Conservation (phyloP, 2,888 invertebrate species). For the Apodemia mormo region DNA sequence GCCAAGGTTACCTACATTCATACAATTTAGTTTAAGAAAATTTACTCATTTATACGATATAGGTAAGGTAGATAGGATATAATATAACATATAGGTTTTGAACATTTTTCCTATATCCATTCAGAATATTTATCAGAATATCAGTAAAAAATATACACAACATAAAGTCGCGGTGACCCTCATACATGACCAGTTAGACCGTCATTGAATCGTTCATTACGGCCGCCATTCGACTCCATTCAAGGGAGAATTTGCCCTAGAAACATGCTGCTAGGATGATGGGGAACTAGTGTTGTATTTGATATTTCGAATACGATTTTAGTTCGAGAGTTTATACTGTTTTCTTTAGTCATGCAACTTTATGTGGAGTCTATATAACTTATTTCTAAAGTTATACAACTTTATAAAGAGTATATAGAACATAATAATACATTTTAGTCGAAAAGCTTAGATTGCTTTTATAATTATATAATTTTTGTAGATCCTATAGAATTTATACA, state of each 20-base stretch:
- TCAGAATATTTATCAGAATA: background rate
- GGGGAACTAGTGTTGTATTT: background rate
- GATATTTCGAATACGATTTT: background rate
- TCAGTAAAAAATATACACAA: background rate
- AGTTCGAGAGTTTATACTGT: background rate
- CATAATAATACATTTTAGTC: no score
- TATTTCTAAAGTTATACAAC: no score
- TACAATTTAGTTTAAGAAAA: no score
- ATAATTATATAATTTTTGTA: no score
- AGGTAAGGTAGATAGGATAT: no score
- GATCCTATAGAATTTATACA: no score
- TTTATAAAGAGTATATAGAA: no score
- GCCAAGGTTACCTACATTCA: no score
- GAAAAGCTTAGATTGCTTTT: no score
- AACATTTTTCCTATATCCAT: background rate
- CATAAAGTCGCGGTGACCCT: constrained; percentile 5
- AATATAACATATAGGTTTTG: no score
- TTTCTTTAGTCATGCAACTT: background rate
- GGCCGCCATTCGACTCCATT: constrained; percentile 7
- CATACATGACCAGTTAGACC: constrained; percentile 1
- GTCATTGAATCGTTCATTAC: constrained; percentile 12
- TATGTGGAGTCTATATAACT: no score
- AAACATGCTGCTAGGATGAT: background rate
- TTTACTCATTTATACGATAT: no score
- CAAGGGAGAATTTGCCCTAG: constrained; percentile 13